These are phyloP conservation scores for Habroteleia sp. DNA, from an alignment of 2,888 invertebrate species.

Conservation along the genomic window DNA sequence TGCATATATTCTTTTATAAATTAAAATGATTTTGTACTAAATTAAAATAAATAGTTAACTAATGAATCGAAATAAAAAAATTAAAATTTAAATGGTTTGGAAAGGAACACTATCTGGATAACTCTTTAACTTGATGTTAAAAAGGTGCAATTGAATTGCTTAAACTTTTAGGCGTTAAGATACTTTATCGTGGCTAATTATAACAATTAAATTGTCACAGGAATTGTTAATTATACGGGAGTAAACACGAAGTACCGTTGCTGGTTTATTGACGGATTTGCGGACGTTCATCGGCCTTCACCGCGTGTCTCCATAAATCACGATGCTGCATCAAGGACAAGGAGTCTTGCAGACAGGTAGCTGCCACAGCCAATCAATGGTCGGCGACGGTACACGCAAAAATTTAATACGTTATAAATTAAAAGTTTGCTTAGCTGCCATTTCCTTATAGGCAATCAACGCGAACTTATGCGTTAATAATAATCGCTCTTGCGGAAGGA, in stretches of 20 bases:
- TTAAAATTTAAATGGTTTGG: no score
- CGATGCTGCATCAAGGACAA: slow-evolving; percentile 67
- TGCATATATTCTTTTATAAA: no score
- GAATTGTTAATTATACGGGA: slow-evolving; percentile 21
- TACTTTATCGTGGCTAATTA: slow-evolving; percentile 28
- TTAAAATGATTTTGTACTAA: no score
- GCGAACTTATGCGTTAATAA: slow-evolving; percentile 63
- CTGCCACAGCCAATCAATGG: slow-evolving; percentile 63
- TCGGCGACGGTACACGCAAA: slow-evolving; percentile 56
- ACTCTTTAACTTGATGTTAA: no score
- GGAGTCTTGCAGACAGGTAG: slow-evolving; percentile 61
- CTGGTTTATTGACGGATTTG: slow-evolving; percentile 69
- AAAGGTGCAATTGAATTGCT: slow-evolving; percentile 18
- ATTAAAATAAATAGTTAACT: no score
- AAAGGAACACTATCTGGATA: no score
- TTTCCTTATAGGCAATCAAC: slow-evolving; percentile 75
- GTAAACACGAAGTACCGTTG: slow-evolving; percentile 68
- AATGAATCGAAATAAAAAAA: no score
- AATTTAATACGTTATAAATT: slow-evolving; percentile 75
- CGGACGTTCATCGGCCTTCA: slow-evolving; percentile 66
- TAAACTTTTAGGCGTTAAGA: slow-evolving; percentile 8
- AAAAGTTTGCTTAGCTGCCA: slow-evolving; percentile 68
- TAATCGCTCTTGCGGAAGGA: slow-evolving; percentile 45
- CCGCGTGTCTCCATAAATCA: slow-evolving; percentile 73
- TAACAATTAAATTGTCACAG: slow-evolving; percentile 50